Conservation (phyloP, 2,888 invertebrate species). For the Pteria penguin region DNA sequence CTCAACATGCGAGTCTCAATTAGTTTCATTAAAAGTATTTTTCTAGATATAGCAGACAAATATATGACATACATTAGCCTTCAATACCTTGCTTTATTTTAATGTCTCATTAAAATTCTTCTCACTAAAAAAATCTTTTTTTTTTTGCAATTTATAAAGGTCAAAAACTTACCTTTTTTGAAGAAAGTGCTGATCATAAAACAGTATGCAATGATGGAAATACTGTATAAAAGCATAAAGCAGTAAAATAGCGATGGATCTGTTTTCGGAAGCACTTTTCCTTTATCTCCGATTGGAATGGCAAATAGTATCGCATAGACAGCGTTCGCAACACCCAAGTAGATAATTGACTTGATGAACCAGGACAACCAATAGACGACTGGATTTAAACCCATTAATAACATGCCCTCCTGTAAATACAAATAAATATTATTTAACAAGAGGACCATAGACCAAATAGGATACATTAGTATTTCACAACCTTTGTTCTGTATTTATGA, state of each 20-base stretch:
- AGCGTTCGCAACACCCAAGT: slow-evolving; percentile 84
- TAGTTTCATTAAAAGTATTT: no score
- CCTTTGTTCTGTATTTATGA: no score
- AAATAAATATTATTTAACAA: no score
- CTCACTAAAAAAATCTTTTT: no score
- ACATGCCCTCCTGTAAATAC: slow-evolving; percentile 89
- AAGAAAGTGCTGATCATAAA: slow-evolving; percentile 91
- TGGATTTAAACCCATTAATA: slow-evolving; percentile 91
- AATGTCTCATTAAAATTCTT: no score
- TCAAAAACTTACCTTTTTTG: slow-evolving; percentile 85
- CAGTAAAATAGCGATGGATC: slow-evolving; percentile 86
- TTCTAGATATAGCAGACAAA: no score
- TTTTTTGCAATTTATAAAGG: no score
- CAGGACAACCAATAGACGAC: slow-evolving; percentile 92
- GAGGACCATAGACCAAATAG: no score
- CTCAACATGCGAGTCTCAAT: no score
- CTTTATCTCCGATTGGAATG: slow-evolving; percentile 54
- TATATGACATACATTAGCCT: no score
- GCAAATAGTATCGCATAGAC: slow-evolving; percentile 79
- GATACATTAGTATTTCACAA: no score
- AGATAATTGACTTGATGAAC: slow-evolving; percentile 88
- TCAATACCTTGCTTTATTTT: no score
- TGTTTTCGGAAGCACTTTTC: slow-evolving; percentile 73
- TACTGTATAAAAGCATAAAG: slow-evolving; percentile 86
- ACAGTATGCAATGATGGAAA: slow-evolving; percentile 87